Evolutionary conservation across 1,140 invertebrate genomes (phyloP), one percentile per base, ranked within the genome.

Genomic region (Diorhabda carinulata): DNA sequence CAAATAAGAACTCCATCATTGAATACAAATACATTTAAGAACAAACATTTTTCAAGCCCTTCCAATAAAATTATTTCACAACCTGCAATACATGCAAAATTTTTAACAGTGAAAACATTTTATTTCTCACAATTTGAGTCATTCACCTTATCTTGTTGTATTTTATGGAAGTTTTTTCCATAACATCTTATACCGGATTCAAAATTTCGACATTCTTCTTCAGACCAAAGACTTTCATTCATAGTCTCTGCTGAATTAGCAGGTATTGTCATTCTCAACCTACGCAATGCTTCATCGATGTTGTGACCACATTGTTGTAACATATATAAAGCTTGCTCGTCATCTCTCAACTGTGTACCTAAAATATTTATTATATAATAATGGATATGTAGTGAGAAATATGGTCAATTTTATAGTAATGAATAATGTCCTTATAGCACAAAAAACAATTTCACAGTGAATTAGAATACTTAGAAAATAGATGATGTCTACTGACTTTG

Each of bases 131-230:
- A 25, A 25, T 25, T 25, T 25, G 25, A 25, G 0, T 25, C 45
- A 44, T 56, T 78, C 80, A 96, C 95, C 86, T 96, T 97, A 81
- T 96, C 92, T 78, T 95, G 92, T 73, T 97, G 92, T 78, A 98
- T 98, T 70, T 91, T 84, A 82, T 95, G 92, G 82, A 99, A 99
- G 83, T 98, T 95, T 84, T 99, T 99, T 57, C 96, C 96, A 81
- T 94, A 96, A 66, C 87, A 88, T 78, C 96, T 87, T 3, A 99
- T 86, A 63, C 96, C 96, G 79, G 91, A 92, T 85, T 99, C 97
- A 85, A 99, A 98, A 84, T 96, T 96, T 70, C 92, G 87, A 84
- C 96, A 98, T 80, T 99, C 97, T 81, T 98, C 96, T 81, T 98
- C 96, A 10, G 96, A 98, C 96, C 97, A 98, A 3, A 96, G 85